phyloP scores from a whole-genome alignment of 2,797 vertebrate genomes.

The Cetoscarus ocellatus region DNA sequence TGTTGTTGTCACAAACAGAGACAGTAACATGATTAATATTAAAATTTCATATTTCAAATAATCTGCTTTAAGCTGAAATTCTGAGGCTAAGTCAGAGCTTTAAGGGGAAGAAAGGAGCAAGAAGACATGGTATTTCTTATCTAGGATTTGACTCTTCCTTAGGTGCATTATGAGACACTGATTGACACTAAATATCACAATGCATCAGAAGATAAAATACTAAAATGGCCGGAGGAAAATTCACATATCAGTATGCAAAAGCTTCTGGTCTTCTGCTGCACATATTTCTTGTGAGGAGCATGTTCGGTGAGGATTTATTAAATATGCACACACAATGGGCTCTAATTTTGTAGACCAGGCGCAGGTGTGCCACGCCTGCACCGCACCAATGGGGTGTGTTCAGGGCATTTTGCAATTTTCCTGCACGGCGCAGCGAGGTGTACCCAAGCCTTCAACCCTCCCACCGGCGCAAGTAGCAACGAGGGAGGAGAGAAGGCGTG shows the following conservation, averaged over 20 bases:
- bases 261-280: background rate
- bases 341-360: too few species aligned
- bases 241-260: constrained; percentile 57
- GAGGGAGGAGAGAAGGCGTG: too few species aligned
- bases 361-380: too few species aligned
- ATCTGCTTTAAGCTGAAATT: constrained; percentile 1
- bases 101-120: background rate
- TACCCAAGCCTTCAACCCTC: too few species aligned
- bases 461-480: too few species aligned
- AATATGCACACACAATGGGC: too few species aligned
- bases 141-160: background rate
- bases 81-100: background rate
- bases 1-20: background rate
- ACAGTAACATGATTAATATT: background rate
- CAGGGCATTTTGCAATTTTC: too few species aligned
- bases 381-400: too few species aligned
- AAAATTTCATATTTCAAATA: background rate
- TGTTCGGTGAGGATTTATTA: too few species aligned
- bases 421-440: too few species aligned
- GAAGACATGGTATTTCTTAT: background rate
- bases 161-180: background rate
- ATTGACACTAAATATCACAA: background rate
- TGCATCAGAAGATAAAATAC: background rate
- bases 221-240: background rate
- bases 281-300: background rate